phyloP scores from a whole-genome alignment of 2,113 vertebrate species.

The Planiliza haematocheilus region DNA sequence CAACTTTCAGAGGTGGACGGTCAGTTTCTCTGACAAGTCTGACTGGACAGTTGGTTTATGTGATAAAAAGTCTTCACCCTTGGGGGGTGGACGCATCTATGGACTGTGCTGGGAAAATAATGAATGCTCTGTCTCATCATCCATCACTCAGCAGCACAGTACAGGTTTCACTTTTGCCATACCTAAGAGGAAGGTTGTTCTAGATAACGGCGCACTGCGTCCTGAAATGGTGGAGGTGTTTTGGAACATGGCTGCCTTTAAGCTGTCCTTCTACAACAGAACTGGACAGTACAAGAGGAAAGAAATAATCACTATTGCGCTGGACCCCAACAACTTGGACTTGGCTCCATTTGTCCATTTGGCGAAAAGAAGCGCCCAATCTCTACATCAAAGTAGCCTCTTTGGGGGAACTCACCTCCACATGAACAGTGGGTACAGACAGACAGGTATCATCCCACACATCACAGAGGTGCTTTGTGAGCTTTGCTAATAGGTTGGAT shows the following conservation, averaged over 20 bases:
- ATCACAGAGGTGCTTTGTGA: constrained; percentile 59
- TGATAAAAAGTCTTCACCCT: not conserved
- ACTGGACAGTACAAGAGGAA: constrained; percentile 24
- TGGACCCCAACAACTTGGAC: not conserved
- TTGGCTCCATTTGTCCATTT: constrained; percentile 55
- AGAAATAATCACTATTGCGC: constrained; percentile 28
- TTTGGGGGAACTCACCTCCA: too few species aligned
- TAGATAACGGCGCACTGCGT: not conserved
- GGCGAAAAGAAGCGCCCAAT: not conserved
- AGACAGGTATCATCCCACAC: too few species aligned
- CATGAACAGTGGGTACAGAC: too few species aligned
- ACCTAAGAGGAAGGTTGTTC: not conserved
- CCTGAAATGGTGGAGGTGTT: constrained; percentile 56
- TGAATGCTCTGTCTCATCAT: too few species aligned
- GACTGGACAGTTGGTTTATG: constrained; percentile 62
- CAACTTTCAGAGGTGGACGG: constrained; percentile 33
- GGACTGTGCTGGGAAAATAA: constrained; percentile 39
- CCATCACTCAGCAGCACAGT: too few species aligned
- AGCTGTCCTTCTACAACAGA: constrained; percentile 62
- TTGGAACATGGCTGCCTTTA: constrained; percentile 22
- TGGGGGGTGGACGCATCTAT: not conserved
- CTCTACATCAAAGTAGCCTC: not conserved
- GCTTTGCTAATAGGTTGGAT: constrained; percentile 11
- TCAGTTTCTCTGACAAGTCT: constrained; percentile 13
- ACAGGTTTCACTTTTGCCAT: too few species aligned